Base-by-base conservation (phyloP, 2,113 vertebrate species). In the Tachycineta bicolor region DNA sequence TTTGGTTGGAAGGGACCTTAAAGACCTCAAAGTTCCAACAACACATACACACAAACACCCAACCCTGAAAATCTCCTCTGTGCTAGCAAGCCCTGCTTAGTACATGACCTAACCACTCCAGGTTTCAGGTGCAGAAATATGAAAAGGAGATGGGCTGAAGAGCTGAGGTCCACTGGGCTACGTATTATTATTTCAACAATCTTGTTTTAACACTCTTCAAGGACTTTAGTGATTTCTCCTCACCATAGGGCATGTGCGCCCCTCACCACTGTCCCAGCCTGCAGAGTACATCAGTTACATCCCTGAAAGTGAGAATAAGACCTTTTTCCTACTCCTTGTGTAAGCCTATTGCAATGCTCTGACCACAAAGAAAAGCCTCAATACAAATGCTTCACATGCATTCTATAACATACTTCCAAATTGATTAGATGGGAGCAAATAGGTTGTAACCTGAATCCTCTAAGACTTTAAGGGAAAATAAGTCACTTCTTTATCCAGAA, bases 161-260 rank as follows among this genome's bases (percentile, higher is more conserved):
- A 94, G 28, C 46, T 81, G 64, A 81, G 13, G 37, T 65, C 26
- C 37, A 17, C 31, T 64, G 47, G 23, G 28, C 23, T 60, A 39
- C 0, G 1, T 11, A 39, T 43, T 69, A 31, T 37, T 81, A 52
- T 60, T 90, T 83, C 43, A 73, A 64, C 4, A 44, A n/a, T 31
- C 22, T 78, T 43, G 50, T 11, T 34, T 14, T 21, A 83, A 44
- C 41, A 62, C 7, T 50, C 33, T 67, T 63, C 22, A 43, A 79
- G n/a, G 23, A 65, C 33, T 83, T 76, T 1, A 64, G 44, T 5
- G 16, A 60, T 64, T 85, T 90, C 44, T 76, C 24, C 28, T 60
- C 49, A 24, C 16, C 26, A 28, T 0, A 44, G 24, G 21, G 23
- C 24, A 76, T 0, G 6, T 28, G 19, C 24, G 46, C 8, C 2